phyloP scores from a whole-genome alignment of 2,797 vertebrate species.

The Heterohyrax brucei region DNA sequence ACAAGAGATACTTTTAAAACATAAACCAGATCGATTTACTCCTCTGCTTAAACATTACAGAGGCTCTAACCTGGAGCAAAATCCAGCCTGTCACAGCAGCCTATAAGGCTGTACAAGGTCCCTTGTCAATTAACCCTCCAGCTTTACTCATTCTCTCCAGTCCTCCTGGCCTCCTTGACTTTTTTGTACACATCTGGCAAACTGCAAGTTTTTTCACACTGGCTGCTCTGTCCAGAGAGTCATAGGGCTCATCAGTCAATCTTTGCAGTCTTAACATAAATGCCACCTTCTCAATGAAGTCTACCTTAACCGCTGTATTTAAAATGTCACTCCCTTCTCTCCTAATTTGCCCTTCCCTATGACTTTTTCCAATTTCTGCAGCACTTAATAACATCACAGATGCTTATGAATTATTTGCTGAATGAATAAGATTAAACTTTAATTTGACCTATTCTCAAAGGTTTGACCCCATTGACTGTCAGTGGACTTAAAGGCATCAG shows the following conservation, averaged over 20 bases:
- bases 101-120: not conserved
- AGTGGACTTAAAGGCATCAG: not conserved
- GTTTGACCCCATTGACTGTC: not conserved
- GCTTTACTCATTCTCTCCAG: not conserved
- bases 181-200: not conserved
- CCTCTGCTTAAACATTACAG: not conserved
- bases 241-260: not conserved
- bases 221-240: not conserved
- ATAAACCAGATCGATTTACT: not conserved
- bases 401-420: not conserved
- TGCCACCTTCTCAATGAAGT: not conserved
- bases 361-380: not conserved
- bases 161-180: not conserved
- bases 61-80: not conserved
- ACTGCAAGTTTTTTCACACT: not conserved
- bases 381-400: constrained; percentile 13
- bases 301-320: not conserved
- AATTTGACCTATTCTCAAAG: not conserved
- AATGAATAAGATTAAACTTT: not conserved
- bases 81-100: not conserved
- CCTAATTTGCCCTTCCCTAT: not conserved
- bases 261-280: not conserved
- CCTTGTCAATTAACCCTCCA: not conserved
- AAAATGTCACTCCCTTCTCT: not conserved
- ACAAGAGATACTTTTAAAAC: not conserved